Evolutionary conservation across 2,113 vertebrate species (phyloP), one percentile per base, ranked within the genome.

Genomic region (Prochilodus magdalenae): DNA sequence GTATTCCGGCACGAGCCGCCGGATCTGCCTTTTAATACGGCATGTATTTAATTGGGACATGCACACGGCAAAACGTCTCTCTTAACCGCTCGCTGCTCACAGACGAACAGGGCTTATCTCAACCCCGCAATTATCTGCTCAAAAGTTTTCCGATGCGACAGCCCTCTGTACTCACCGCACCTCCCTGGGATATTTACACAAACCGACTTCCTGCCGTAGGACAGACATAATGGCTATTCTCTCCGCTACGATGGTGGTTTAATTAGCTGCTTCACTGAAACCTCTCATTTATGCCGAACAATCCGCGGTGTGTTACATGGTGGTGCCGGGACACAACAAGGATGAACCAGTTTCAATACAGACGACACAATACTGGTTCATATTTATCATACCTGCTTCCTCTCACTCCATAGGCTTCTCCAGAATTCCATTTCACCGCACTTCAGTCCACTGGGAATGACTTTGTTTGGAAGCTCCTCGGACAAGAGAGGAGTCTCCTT

Each of bases 231-330:
- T 65, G 13, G 40, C 22, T 30, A 66, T n/a, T 15, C 44, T 47
- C 74, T 62, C 22, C 26, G n/a, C 59, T 15, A 36, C 20, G 60
- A 77, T 51, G 75, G 24, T 29, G 40, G 29, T 65, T 62, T 65
- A 44, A 76, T 76, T 63, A 63, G 57, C 74, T n/a, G 57, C 74
- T 66, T 53, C 60, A 66, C 14, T 47, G 60, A 77, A 47, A 65
- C 60, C 60, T 51, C 26, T 66, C 60, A 51, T 65, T 66, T 65
- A 51, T 4, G 30, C 20, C 3, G 30, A 3, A 3, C 5, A 22
- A 70, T 36, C 14, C 15, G 1, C 15, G 1, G 1, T 16, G 29
- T 22, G 18, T 40, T 67, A 20, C n/a, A 26, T 60, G 4, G n/a
- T 5, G 24, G 57, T 13, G n/a, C 57, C 26, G 57, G 57, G 57